Conservation (phyloP, 2,888 invertebrate species). For the Diaperis boleti region DNA sequence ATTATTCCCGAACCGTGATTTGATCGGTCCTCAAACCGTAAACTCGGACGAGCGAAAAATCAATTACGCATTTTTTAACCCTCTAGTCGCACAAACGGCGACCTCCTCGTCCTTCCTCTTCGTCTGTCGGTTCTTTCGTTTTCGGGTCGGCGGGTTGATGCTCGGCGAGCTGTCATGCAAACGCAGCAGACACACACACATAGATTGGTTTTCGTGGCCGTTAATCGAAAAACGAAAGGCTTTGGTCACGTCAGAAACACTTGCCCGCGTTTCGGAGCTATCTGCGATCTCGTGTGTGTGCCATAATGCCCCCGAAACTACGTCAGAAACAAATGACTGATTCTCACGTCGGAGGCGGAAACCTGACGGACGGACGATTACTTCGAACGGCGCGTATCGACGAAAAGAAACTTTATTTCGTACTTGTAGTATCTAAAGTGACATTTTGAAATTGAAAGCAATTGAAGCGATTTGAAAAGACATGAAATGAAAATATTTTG, state of each 20-base stretch:
- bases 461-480: no score
- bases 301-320: constrained; percentile 29
- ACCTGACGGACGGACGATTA: no score
- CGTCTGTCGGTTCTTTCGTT: constrained; percentile 11
- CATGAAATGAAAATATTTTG: no score
- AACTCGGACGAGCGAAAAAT: no score
- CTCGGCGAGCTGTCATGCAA: constrained; percentile 35
- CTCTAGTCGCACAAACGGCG: no score
- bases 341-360: constrained; percentile 32
- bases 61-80: no score
- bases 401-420: no score
- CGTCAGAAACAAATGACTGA: constrained; percentile 41
- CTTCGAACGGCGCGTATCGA: no score
- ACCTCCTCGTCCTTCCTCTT: background rate
- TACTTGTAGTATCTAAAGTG: no score
- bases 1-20: constrained; percentile 19
- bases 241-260: constrained; percentile 43
- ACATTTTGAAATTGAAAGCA: no score
- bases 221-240: constrained; percentile 44
- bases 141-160: constrained; percentile 15
- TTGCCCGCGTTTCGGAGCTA: constrained; percentile 37
- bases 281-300: constrained; percentile 33
- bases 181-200: no score
- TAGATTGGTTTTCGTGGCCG: constrained; percentile 39
- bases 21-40: no score